Conservation (phyloP, 2,888 invertebrate species). For the Rotaria macrura region DNA sequence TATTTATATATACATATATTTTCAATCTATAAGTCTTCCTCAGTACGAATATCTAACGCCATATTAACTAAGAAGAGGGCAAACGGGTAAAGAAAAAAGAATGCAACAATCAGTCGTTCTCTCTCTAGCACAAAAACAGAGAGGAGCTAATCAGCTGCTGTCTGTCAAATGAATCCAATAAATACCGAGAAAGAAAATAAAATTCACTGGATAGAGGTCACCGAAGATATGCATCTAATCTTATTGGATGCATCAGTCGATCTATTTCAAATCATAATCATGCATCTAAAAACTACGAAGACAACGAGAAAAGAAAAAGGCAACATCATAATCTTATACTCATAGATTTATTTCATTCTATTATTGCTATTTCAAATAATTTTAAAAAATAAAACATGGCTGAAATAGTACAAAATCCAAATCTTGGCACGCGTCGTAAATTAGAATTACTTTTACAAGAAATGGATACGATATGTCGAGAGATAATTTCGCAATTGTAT, state of each 20-base stretch:
- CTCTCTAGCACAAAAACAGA: not conserved
- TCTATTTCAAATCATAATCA: not conserved
- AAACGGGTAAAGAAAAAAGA: not conserved
- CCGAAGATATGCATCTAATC: not conserved
- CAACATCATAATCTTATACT: too few relatives aligned
- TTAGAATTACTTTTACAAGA: constrained; percentile 1
- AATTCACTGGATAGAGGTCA: not conserved
- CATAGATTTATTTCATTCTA: too few relatives aligned
- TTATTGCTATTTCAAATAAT: too few relatives aligned
- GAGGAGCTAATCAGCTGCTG: constrained; percentile 1
- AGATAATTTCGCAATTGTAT: not conserved
- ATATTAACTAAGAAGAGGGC: not conserved
- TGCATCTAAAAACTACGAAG: too few relatives aligned
- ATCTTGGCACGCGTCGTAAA: not conserved
- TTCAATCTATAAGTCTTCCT: not conserved
- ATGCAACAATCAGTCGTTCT: not conserved
- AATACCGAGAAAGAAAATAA: constrained; percentile 1
- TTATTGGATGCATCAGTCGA: not conserved
- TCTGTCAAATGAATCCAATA: not conserved
- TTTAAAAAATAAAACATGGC: not conserved
- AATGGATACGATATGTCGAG: not conserved
- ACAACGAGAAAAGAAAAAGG: not conserved
- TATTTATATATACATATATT: not conserved
- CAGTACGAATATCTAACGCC: not conserved
- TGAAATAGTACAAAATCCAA: not conserved